Evolutionary conservation across 2,888 invertebrate genomes (phyloP).

Genomic region (Hylaea fasciaria): DNA sequence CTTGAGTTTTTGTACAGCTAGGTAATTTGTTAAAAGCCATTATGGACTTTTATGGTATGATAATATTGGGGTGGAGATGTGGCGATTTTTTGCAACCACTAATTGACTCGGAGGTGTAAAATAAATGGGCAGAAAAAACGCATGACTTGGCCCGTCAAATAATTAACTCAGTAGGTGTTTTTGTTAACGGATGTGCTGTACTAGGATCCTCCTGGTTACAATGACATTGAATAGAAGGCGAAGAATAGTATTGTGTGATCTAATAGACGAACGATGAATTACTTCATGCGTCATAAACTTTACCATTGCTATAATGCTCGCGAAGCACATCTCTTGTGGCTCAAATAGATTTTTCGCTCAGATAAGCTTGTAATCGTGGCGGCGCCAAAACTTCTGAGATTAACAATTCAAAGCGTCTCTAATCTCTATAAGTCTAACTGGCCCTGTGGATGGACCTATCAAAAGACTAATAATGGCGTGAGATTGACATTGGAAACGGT

Average conservation of each 20-base stretch:
- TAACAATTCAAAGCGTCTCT: neutral
- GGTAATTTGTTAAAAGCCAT: slow-evolving; percentile 43
- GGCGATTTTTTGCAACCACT: slow-evolving; percentile 40
- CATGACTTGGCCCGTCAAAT: slow-evolving; percentile 29
- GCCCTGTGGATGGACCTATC: slow-evolving; percentile 3
- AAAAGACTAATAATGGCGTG: slow-evolving; percentile 13
- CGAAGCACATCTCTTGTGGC: no score
- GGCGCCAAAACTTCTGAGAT: no score
- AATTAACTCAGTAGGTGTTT: slow-evolving; percentile 35
- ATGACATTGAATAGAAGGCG: slow-evolving; percentile 7
- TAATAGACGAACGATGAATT: neutral
- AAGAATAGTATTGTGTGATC: slow-evolving; percentile 9
- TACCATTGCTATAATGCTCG: neutral
- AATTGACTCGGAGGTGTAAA: slow-evolving; percentile 41
- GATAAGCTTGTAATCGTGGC: no score
- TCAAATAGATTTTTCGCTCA: no score
- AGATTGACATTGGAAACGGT: slow-evolving; percentile 19
- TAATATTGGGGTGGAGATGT: slow-evolving; percentile 40
- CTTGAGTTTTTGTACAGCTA: slow-evolving; percentile 42
- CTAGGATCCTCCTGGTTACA: slow-evolving; percentile 12
- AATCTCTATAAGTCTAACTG: neutral
- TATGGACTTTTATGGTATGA: slow-evolving; percentile 42
- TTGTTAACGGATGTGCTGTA: slow-evolving; percentile 30
- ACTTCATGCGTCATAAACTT: neutral
- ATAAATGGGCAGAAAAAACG: slow-evolving; percentile 38